phyloP scores from a whole-genome alignment of 37 sponge, comb jelly and placozoan genomes.

The Bolinopsis microptera region DNA sequence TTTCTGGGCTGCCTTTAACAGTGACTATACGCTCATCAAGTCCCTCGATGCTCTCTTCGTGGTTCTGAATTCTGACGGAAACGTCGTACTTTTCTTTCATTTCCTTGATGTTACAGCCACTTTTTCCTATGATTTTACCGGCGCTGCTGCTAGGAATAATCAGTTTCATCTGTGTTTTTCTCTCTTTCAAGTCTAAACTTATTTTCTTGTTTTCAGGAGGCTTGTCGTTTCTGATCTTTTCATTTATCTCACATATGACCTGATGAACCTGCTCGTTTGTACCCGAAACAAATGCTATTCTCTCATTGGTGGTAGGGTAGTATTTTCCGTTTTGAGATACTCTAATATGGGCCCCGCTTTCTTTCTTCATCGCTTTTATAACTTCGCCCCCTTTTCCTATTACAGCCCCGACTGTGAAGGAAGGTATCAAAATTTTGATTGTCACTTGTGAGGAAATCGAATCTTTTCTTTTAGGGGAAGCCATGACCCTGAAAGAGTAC shows the following conservation, averaged over 20 bases:
- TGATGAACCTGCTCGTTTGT: conserved; percentile 60
- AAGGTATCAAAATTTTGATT: conserved; percentile 81
- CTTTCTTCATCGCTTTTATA: conserved; percentile 62
- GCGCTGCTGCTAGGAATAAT: conserved; percentile 64
- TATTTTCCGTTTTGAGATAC: conserved; percentile 57
- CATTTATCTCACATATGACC: conserved; percentile 60
- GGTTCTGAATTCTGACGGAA: conserved; percentile 51
- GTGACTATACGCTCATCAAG: conserved; percentile 58
- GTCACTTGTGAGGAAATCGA: conserved; percentile 68
- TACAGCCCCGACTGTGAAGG: conserved; percentile 70
- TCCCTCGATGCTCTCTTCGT: conserved; percentile 58
- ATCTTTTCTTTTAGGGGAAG: conserved; percentile 63
- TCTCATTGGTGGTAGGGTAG: conserved; percentile 56
- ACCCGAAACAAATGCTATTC: conserved; percentile 46
- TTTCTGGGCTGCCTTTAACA: conserved; percentile 58
- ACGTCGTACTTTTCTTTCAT: conserved; percentile 62
- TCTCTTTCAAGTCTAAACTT: conserved; percentile 50
- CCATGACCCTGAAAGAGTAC: conserved; percentile 11
- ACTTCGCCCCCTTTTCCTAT: conserved; percentile 71
- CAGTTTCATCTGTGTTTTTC: conserved; percentile 57
- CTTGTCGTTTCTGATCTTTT: conserved; percentile 62
- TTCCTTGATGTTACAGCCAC: conserved; percentile 64
- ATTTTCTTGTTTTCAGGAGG: conserved; percentile 66
- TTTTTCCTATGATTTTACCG: conserved; percentile 62
- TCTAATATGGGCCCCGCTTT: conserved; percentile 50